phyloP scores from a whole-genome alignment of 2,113 vertebrate genomes.

The Oostethus manadensis region DNA sequence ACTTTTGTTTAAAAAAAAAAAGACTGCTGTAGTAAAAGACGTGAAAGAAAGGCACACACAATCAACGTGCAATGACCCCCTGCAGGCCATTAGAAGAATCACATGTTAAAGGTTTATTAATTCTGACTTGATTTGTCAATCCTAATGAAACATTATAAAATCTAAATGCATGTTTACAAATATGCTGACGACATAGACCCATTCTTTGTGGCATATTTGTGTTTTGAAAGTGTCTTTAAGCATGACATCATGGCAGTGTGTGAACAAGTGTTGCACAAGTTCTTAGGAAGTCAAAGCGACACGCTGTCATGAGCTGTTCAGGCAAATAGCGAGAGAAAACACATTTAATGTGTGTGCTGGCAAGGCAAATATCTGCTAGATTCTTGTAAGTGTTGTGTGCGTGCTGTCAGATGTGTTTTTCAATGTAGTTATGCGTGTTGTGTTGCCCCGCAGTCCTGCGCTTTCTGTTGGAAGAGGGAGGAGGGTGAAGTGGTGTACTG shows the following conservation, averaged over 20 bases:
- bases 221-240: background rate
- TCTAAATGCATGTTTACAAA: background rate
- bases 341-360: background rate
- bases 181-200: background rate
- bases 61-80: too few species aligned
- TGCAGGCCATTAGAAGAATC: too few species aligned
- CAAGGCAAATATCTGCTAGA: constrained; percentile 9
- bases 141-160: background rate
- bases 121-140: too few species aligned
- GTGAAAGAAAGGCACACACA: too few species aligned
- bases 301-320: background rate
- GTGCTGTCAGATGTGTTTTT: background rate
- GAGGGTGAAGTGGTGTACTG: constrained; percentile 28
- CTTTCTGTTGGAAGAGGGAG: constrained; percentile 13
- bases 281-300: constrained; percentile 8
- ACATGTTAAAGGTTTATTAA: too few species aligned
- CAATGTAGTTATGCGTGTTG: constrained; percentile 7
- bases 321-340: constrained; percentile 2
- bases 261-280: background rate
- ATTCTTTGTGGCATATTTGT: background rate
- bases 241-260: background rate
- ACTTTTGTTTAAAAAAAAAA: too few species aligned
- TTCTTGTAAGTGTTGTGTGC: constrained; percentile 9
- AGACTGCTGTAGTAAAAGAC: too few species aligned
- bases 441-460: constrained; percentile 16